These are phyloP conservation scores for Holothuria glaberrima DNA, from an alignment of 35 echinoderm and acorn worm genomes.

Conservation along the genomic window DNA sequence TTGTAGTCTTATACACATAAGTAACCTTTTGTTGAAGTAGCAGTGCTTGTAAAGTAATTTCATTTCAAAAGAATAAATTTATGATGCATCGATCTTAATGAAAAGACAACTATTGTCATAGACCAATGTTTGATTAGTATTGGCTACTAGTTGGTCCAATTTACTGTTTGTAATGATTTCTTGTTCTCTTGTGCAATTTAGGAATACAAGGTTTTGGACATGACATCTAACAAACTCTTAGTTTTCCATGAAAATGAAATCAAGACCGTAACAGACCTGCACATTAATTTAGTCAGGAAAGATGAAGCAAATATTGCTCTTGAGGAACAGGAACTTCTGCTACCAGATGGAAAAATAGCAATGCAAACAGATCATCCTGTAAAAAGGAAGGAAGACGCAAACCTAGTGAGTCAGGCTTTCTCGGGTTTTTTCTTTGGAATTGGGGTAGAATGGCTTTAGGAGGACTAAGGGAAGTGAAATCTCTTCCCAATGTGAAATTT, in stretches of 20 bases:
- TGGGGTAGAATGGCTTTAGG: no score
- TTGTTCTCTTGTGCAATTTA: neutral
- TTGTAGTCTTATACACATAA: no score
- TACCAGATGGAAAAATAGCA: conserved; percentile 29
- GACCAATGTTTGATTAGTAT: no score
- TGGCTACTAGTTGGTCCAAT: neutral
- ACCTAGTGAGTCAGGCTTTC: neutral
- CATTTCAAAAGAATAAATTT: no score
- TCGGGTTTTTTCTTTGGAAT: no score
- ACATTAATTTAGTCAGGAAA: neutral
- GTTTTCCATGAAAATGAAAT: neutral
- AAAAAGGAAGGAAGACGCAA: neutral
- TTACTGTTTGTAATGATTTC: neutral
- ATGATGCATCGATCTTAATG: no score
- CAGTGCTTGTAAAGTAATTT: no score
- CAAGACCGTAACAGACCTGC: neutral
- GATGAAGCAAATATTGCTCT: neutral
- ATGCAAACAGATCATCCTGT: conserved; percentile 7
- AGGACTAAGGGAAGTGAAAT: no score
- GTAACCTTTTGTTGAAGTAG: no score
- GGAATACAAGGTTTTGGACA: conserved; percentile 32
- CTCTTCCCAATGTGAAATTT: no score
- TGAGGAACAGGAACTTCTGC: conserved; percentile 31
- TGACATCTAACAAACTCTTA: neutral
- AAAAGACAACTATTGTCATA: no score